Evolutionary conservation across 2,888 invertebrate genomes (phyloP), one percentile per base, ranked within the genome.

Genomic region (Drosophila longiperda): DNA sequence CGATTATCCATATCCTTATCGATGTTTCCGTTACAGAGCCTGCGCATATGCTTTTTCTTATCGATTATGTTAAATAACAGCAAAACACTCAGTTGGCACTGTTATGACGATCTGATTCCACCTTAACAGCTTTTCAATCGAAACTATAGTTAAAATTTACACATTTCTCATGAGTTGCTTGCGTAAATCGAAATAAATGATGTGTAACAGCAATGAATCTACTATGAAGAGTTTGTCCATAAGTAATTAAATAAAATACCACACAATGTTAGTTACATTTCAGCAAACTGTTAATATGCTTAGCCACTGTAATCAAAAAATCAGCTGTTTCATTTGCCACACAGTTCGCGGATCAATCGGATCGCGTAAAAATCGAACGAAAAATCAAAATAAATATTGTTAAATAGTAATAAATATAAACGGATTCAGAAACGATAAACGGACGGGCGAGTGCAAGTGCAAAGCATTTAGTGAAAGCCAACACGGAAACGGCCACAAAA

Each of bases 291-390:
- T 63, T 66, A 61, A 45, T 58, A 75, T 1, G 12, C 23, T n/a
- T 26, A 26, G 12, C 50, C 66, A n/a, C 66, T 80, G 75, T 64
- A 71, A 75, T 55, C 40, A 58, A 55, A 29, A 17, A 74, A 74
- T 80, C 78, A 78, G 80, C 78, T 78, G 78, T 80, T 78, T 66
- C 76, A 78, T 78, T 78, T 78, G 80, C 77, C 65, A 58, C 60
- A 53, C 62, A 68, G 77, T 75, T 76, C 68, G 80, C 77, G 80
- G 80, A 80, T 78, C 76, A 57, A 49, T 40, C 80, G 76, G 78
- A 66, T 78, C 78, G 80, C 78, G 80, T 80, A 64, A 32, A 80
- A 76, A 72, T 78, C 63, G 67, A 78, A 76, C 72, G 66, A 66
- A 68, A 72, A 72, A 68, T 48, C 49, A 55, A 80, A 72, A 68